Conservation (phyloP, 2,113 vertebrate species). For the cattle (Bos taurus) region DNA sequence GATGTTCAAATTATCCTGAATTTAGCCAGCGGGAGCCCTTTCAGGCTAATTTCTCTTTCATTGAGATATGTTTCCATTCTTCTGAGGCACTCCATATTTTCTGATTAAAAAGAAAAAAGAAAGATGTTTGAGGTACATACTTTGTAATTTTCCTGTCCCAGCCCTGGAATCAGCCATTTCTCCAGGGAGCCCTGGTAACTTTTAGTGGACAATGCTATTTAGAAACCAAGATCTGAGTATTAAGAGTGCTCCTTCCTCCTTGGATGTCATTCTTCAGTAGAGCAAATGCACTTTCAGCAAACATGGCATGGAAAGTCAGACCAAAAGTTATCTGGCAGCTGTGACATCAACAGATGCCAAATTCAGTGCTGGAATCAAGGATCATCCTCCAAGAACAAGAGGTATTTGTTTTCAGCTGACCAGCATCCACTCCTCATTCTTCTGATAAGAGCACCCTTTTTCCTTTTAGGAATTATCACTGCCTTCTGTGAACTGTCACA, state of each 20-base stretch:
- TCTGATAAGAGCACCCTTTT: background rate
- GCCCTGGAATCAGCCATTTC: background rate
- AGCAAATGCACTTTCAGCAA: background rate
- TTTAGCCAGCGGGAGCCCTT: background rate
- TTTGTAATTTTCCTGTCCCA: background rate
- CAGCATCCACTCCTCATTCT: background rate
- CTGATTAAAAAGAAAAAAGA: background rate
- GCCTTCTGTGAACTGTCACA: background rate
- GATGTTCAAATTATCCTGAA: background rate
- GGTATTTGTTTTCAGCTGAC: background rate
- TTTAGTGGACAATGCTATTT: background rate
- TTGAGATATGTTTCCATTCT: too few relatives aligned
- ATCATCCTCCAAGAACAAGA: background rate
- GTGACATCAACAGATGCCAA: background rate
- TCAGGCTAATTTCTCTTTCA: background rate
- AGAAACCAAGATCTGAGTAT: background rate
- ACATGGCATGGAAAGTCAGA: background rate
- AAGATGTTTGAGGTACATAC: background rate
- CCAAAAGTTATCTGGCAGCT: background rate
- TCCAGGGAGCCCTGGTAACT: background rate
- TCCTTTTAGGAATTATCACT: background rate
- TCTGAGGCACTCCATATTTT: background rate
- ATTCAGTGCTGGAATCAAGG: background rate
- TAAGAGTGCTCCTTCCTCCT: background rate
- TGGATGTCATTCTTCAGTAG: background rate